phyloP scores from a whole-genome alignment of 2,888 invertebrate species.

The Apotomis capreana region DNA sequence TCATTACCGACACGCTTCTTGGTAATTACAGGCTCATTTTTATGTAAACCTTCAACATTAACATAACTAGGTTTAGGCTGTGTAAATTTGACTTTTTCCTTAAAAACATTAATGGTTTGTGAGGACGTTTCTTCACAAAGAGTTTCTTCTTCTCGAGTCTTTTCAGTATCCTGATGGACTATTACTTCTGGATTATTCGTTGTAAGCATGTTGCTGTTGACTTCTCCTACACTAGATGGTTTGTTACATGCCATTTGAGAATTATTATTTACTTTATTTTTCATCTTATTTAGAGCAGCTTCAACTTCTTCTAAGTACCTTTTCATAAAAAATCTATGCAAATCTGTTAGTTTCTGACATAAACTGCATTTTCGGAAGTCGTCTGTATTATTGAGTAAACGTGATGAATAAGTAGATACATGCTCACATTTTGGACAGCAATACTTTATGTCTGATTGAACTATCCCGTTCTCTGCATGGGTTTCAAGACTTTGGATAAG shows the following conservation, averaged over 20 bases:
- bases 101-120: too few relatives aligned
- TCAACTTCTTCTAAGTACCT: neutral
- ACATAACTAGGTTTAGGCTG: neutral
- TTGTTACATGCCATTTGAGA: neutral
- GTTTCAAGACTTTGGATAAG: neutral
- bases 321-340: conserved; percentile 1
- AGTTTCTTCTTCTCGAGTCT: neutral
- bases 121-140: neutral
- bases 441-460: neutral
- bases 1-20: conserved; percentile 7
- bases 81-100: neutral
- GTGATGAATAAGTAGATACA: conserved; percentile 8
- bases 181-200: too few relatives aligned
- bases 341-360: neutral
- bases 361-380: neutral
- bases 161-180: too few relatives aligned
- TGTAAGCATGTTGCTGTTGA: neutral
- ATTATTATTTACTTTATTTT: neutral
- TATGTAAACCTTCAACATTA: neutral
- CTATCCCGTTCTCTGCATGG: neutral
- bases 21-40: neutral
- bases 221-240: neutral
- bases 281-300: neutral
- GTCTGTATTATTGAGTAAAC: neutral
- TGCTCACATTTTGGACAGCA: conserved; percentile 10